Percentiles rank a stretch among this genome's conserved stretches.
Conservation (phyloP, 2,113 vertebrate species). For the Aptenodytes forsteri region DNA sequence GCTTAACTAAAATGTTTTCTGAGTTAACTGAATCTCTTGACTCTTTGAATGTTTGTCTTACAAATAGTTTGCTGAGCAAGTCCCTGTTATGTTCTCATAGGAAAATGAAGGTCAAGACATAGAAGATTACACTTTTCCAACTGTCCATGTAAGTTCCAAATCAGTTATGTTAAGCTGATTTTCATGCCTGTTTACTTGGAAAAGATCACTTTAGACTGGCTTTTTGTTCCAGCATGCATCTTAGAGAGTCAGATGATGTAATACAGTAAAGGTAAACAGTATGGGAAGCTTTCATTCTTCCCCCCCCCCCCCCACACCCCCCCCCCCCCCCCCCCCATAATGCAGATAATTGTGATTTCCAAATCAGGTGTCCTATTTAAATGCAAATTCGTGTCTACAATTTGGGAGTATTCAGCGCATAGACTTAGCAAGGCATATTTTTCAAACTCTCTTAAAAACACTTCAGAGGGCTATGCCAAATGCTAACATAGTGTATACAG, state of each 20-base stretch:
- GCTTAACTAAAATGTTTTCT: neutral
- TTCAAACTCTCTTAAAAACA: neutral
- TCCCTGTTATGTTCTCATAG: constrained; percentile 54
- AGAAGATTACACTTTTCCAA: constrained; percentile 74
- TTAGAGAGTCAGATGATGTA: neutral
- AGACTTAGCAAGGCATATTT: neutral
- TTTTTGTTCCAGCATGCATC: neutral
- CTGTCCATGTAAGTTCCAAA: constrained; percentile 73
- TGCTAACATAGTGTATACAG: neutral
- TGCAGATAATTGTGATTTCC: neutral
- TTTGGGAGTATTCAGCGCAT: neutral
- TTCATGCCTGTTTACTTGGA: neutral
- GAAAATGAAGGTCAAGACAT: constrained; percentile 76
- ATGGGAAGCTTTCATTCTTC: neutral
- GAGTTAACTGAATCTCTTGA: neutral
- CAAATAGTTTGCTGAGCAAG: neutral
- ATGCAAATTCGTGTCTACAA: neutral
- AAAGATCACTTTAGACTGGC: neutral
- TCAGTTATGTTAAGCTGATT: constrained; percentile 11
- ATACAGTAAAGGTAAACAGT: neutral
- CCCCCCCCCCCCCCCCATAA: neutral
- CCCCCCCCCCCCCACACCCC: too few species aligned
- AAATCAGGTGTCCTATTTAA: neutral
- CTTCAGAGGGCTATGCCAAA: neutral
- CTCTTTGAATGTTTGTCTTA: neutral